Percentiles rank a stretch among this genome's conserved stretches.
These are phyloP conservation scores for Xiphophorus maculatus DNA, from an alignment of 2,113 vertebrate genomes.

Conservation along the genomic window DNA sequence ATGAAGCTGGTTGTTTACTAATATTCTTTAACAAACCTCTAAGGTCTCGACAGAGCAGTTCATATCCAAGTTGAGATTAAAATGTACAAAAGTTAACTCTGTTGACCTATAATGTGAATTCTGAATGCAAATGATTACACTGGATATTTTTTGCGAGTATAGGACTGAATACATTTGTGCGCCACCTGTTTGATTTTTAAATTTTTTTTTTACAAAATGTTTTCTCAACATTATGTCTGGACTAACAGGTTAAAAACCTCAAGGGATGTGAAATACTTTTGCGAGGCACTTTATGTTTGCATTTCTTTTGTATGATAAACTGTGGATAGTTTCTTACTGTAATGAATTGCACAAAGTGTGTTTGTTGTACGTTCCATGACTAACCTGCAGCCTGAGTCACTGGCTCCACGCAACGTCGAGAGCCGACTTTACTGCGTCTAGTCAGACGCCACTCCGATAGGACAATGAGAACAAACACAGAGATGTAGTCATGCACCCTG, in stretches of 20 bases:
- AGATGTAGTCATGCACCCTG: slow-evolving; percentile 13
- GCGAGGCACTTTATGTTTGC: slow-evolving; percentile 16
- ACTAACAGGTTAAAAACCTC: neutral
- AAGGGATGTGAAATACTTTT: neutral
- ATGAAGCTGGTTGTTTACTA: neutral
- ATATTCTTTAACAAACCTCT: too few relatives aligned
- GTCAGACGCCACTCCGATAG: slow-evolving; percentile 37
- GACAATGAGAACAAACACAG: slow-evolving; percentile 36
- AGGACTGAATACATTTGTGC: neutral
- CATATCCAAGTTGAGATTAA: too few relatives aligned
- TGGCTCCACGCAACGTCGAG: slow-evolving; percentile 70
- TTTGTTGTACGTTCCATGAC: slow-evolving; percentile 25
- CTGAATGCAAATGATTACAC: neutral
- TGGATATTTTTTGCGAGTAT: neutral
- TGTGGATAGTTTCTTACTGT: slow-evolving; percentile 8
- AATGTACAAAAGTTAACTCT: too few relatives aligned
- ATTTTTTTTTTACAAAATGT: neutral
- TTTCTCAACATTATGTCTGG: neutral
- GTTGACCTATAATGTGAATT: neutral
- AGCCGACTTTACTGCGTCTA: slow-evolving; percentile 48
- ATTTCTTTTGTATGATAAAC: slow-evolving; percentile 31
- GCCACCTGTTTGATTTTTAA: too few relatives aligned
- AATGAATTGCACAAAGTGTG: slow-evolving; percentile 26
- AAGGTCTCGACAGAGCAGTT: neutral
- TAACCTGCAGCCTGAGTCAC: slow-evolving; percentile 35